Evolutionary conservation across 2,797 vertebrate genomes (phyloP), one percentile per base, ranked within the genome.

Genomic region (Cuculus canorus): DNA sequence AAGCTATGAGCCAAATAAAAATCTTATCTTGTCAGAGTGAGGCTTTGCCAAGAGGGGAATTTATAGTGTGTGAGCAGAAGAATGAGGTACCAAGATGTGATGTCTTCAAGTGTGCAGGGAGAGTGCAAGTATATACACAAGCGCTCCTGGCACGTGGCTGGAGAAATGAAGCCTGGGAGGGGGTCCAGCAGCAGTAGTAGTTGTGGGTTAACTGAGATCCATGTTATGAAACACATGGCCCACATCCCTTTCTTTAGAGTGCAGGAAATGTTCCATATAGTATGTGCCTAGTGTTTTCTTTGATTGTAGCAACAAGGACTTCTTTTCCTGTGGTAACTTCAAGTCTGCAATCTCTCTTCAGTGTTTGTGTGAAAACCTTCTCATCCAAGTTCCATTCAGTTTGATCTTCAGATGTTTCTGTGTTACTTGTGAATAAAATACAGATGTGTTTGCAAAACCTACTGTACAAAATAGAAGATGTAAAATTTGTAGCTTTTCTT

Each of bases 131-230:
- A 23, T 3, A 1, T 7, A 8, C 5, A 5, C 15, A 21, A 59
- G 57, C 0, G 0, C 7, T 69, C 6, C 48, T 48, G 24, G 17
- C 28, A 11, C 2, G 0, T 2, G 5, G 15, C 5, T 61, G 59
- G 8, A 52, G 47, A 61, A 33, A 7, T 27, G 41, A 45, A n/a
- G n/a, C 59, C 47, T 65, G 24, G 39, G 14, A 37, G 50, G 28
- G 32, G 7, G 30, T 66, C 17, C 19, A 21, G 33, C 19, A 21
- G 33, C 52, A 32, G 6, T 28, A 25, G 28, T 19, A 9, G 16
- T 32, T 77, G 17, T 0, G 5, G 11, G 57, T 59, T 28, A 63
- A 48, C 24, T 69, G 43, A 8, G 3, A 17, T 63, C 47, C 2
- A 0, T 1, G 0, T 41, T 50, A 22, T 2, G 17, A 59, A 90